Conservation (phyloP, 1,140 invertebrate species). For the Bombus haemorrhoidalis region DNA sequence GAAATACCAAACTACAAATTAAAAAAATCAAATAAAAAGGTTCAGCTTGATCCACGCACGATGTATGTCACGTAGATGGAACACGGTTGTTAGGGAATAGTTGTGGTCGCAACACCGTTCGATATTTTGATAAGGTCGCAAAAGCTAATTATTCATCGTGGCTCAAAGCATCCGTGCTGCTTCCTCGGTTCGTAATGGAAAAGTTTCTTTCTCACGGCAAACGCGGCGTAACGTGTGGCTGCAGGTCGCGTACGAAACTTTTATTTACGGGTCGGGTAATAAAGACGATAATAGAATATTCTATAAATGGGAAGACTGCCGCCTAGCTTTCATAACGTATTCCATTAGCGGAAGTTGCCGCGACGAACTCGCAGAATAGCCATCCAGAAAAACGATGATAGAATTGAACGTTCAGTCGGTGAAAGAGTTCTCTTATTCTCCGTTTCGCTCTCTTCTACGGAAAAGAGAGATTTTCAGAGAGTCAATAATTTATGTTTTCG, state of each 20-base stretch:
- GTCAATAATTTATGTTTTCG: no score
- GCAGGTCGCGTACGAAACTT: slow-evolving; percentile 31
- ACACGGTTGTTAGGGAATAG: not conserved
- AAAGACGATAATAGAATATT: slow-evolving; percentile 53
- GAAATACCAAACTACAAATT: not conserved
- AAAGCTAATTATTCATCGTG: slow-evolving; percentile 28
- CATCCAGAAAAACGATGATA: slow-evolving; percentile 23
- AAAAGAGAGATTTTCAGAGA: no score
- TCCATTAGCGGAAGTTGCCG: slow-evolving; percentile 46
- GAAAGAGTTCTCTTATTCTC: not conserved
- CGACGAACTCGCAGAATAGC: slow-evolving; percentile 8
- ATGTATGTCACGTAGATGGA: not conserved
- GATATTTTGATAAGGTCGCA: not conserved
- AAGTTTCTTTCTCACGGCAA: slow-evolving; percentile 24
- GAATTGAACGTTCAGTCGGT: not conserved
- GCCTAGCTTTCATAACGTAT: slow-evolving; percentile 41
- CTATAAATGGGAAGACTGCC: slow-evolving; percentile 17
- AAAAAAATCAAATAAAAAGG: not conserved
- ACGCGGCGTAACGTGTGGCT: slow-evolving; percentile 9
- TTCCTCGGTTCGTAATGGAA: slow-evolving; percentile 27
- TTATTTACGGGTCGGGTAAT: slow-evolving; percentile 47
- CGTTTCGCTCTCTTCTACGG: not conserved
- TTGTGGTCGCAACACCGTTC: not conserved
- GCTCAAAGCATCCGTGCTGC: not conserved
- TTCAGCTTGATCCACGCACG: not conserved